Conservation (phyloP, 2,797 vertebrate genomes). For the Antennarius maculatus region DNA sequence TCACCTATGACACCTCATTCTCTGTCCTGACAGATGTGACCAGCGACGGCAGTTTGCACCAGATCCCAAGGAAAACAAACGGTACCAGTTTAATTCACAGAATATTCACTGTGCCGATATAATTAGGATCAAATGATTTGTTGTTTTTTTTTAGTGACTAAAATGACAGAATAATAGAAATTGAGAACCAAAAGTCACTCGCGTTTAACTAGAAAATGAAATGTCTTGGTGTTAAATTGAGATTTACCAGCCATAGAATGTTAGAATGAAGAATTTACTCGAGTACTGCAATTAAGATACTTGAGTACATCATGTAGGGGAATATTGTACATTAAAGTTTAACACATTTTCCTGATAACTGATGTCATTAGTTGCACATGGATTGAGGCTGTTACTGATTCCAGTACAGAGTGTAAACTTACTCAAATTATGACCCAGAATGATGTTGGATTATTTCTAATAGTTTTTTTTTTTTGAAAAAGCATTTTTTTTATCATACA, state of each 20-base stretch:
- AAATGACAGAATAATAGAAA: no score
- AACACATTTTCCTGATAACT: no score
- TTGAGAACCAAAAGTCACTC: no score
- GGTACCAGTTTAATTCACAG: conserved; percentile 38
- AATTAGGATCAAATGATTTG: background rate
- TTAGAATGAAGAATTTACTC: no score
- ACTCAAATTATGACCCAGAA: background rate
- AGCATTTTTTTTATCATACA: background rate
- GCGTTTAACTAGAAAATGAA: no score
- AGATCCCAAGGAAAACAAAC: conserved; percentile 72
- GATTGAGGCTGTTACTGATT: no score
- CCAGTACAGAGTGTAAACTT: no score
- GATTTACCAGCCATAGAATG: no score
- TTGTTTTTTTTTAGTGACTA: no score
- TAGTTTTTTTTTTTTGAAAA: background rate
- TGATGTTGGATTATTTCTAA: background rate
- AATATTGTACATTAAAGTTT: background rate
- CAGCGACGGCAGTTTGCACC: conserved; percentile 65
- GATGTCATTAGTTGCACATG: no score
- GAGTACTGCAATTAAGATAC: no score
- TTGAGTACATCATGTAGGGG: background rate
- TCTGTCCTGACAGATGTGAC: conserved; percentile 66
- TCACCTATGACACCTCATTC: background rate
- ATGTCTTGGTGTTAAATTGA: no score
- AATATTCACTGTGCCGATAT: background rate